Conservation (phyloP, 2,113 vertebrate genomes). For the Channa maculata region DNA sequence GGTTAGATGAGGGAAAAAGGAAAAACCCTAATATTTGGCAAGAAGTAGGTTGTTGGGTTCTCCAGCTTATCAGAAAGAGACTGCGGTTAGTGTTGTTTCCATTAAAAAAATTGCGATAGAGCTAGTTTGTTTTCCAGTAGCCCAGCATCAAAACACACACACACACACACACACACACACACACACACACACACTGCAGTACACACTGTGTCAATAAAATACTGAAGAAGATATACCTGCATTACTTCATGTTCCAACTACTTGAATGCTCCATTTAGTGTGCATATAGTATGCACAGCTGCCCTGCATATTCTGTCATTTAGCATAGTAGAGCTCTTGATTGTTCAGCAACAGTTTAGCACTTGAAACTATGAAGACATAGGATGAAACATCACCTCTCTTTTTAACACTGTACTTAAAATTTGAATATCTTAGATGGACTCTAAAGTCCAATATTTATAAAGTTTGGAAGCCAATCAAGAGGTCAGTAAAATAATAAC, state of each 20-base stretch:
- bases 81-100: slow-evolving; percentile 39
- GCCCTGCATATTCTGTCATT: background rate
- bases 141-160: slow-evolving; percentile 30
- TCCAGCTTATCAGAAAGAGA: slow-evolving; percentile 47
- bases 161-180: slow-evolving; percentile 25
- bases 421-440: background rate
- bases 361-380: background rate
- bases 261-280: background rate
- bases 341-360: no score
- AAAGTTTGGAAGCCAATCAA: background rate
- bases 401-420: no score
- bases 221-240: no score
- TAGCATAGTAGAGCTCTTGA: background rate
- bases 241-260: background rate
- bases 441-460: background rate
- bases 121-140: slow-evolving; percentile 55
- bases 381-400: no score
- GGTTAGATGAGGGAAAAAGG: slow-evolving; percentile 26
- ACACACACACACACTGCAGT: slow-evolving; percentile 21
- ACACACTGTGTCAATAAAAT: no score
- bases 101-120: slow-evolving; percentile 29
- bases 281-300: background rate
- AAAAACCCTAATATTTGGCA: slow-evolving; percentile 42
- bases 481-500: background rate
- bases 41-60: slow-evolving; percentile 16